Evolutionary conservation across 2,888 invertebrate species (phyloP), one percentile per base, ranked within the genome.

Genomic region (Idaea straminata): DNA sequence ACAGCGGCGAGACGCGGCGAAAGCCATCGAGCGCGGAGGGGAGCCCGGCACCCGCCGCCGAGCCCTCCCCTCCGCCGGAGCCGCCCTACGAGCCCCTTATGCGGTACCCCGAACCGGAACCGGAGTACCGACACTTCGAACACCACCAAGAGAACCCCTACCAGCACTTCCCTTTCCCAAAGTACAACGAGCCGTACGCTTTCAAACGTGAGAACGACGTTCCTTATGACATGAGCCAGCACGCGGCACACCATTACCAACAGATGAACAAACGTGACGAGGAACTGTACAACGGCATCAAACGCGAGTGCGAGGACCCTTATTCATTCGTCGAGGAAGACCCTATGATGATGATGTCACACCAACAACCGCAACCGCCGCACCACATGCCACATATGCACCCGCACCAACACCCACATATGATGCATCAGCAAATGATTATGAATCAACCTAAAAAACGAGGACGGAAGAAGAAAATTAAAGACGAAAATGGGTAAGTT

Each of bases 281-380:
- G 3, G 89, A 89, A 69, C 74, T 89, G 63, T 92, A 88, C 74
- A 86, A 87, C 66, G 86, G 87, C 60, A 92, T 94, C 75, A 95
- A 95, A 80, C 91, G 95, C 70, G 95, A 95, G 82, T 94, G 94
- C 74, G 95, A 96, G 77, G 97, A 97, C 86, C 96, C 97, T 4
- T 97, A 97, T 87, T 96, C 96, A 81, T 97, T 97, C 88, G 97
- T 97, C 72, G 96, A 96, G 84, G 97, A 97, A 82, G 96, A 96
- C 74, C 93, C 93, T 65, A 93, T 94, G 93, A 93, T 93, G 82
- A 90, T 93, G 63, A 94, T 94, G 82, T 88, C 94, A 77, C 91
- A 91, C 77, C 90, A 80, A 77, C 83, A 79, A 72, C 81, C 77
- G 66, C 80, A 77, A 70, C 82, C 79, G 72, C 81, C 77, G 65